These are phyloP conservation scores for Rhinoraja longicauda DNA, from an alignment of 2,797 vertebrate genomes.

Conservation along the genomic window DNA sequence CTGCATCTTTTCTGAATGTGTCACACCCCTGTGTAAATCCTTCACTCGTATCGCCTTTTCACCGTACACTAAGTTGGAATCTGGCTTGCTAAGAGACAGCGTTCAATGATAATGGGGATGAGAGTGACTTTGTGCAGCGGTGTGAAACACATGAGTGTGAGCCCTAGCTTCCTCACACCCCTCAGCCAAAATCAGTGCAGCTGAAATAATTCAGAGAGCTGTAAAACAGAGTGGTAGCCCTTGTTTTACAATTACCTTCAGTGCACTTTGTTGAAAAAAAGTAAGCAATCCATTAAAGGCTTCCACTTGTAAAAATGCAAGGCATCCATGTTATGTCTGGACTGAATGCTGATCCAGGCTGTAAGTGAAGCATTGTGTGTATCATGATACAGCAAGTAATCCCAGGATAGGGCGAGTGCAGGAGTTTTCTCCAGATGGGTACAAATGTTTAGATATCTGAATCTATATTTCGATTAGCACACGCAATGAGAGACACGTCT, in stretches of 20 bases:
- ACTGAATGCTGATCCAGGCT: neutral
- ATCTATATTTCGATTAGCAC: neutral
- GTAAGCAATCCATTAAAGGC: neutral
- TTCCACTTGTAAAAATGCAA: neutral
- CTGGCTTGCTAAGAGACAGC: neutral
- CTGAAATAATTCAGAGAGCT: neutral
- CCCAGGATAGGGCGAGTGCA: neutral
- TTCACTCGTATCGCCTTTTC: neutral
- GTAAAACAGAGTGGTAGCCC: neutral
- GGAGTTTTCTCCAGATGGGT: neutral
- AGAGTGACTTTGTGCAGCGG: neutral
- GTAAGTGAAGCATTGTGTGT: neutral
- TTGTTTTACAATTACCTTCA: neutral
- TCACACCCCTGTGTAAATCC: too few species aligned
- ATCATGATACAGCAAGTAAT: neutral
- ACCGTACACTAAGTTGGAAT: neutral
- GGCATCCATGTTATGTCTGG: slow-evolving; percentile 31
- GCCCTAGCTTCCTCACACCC: neutral
- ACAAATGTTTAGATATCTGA: slow-evolving; percentile 16
- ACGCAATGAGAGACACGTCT: neutral
- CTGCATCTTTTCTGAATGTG: neutral
- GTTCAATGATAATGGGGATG: neutral
- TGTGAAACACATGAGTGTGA: neutral
- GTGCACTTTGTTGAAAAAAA: neutral
- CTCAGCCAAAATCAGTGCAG: neutral